Conservation (phyloP, 2,113 vertebrate genomes). For the Rana temporaria region DNA sequence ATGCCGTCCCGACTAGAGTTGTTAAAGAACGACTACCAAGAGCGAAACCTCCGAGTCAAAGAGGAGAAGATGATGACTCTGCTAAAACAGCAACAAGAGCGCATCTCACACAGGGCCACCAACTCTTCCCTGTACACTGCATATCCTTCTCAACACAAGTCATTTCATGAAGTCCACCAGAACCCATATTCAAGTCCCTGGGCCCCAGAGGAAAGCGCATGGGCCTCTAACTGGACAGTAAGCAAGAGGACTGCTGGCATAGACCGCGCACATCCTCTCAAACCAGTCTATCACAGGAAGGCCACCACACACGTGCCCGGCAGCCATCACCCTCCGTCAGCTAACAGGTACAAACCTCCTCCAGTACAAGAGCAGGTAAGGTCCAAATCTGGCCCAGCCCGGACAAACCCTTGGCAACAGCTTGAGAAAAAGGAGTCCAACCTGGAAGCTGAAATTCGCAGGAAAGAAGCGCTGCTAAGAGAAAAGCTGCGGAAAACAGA, state of each 20-base stretch:
- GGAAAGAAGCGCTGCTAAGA: conserved; percentile 74
- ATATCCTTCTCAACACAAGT: neutral
- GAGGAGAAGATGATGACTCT: conserved; percentile 59
- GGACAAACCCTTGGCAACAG: conserved; percentile 51
- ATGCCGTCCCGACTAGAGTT: conserved; percentile 51
- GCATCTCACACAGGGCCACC: conserved; percentile 18
- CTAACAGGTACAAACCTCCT: neutral
- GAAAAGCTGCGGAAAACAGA: conserved; percentile 77
- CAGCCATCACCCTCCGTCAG: conserved; percentile 39
- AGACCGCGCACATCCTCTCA: conserved; percentile 76
- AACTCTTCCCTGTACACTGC: conserved; percentile 40
- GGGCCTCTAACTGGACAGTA: conserved; percentile 57
- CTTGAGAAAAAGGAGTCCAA: conserved; percentile 69
- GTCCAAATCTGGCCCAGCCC: neutral
- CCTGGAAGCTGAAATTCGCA: conserved; percentile 73
- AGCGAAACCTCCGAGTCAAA: conserved; percentile 59
- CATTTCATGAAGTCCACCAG: neutral
- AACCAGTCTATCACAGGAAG: conserved; percentile 75
- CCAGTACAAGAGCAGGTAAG: neutral
- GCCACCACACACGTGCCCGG: conserved; percentile 1
- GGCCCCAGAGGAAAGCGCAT: neutral
- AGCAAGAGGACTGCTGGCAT: conserved; percentile 64
- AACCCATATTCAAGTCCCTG: neutral
- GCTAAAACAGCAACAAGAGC: conserved; percentile 52
- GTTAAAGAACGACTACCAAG: conserved; percentile 58